Evolutionary conservation across 92 coral and sea anemone genomes (phyloP).

Genomic region (Porites lobata): DNA sequence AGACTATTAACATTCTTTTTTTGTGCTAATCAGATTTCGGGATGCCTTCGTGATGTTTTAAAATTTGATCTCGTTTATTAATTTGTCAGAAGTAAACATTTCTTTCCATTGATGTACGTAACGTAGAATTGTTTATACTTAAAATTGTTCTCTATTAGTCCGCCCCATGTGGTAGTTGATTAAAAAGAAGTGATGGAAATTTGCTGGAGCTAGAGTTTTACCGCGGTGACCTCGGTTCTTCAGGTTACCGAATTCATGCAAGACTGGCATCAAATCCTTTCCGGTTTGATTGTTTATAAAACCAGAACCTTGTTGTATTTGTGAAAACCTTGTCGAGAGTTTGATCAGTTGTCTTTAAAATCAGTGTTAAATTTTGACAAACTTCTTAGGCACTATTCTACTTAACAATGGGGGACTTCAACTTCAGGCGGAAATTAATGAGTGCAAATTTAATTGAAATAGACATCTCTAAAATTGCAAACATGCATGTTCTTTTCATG

Average conservation of each 20-base stretch:
- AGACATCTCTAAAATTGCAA: too few species aligned
- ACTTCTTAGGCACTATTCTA: not conserved
- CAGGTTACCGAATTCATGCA: not conserved
- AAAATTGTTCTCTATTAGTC: constrained; percentile 32
- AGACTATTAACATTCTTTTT: not conserved
- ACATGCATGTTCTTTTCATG: too few species aligned
- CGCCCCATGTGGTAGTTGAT: constrained; percentile 36
- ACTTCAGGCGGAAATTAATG: too few species aligned
- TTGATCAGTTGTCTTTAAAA: too few species aligned
- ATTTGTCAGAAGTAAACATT: constrained; percentile 19
- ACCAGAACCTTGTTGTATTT: too few species aligned
- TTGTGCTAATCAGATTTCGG: constrained; percentile 33
- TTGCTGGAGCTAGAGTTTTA: not conserved
- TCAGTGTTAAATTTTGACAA: too few species aligned
- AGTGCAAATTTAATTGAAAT: too few species aligned
- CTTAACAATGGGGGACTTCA: not conserved
- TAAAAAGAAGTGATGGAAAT: not conserved
- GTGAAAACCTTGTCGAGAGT: too few species aligned
- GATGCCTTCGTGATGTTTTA: not conserved
- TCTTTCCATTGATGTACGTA: constrained; percentile 22
- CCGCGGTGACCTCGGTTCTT: not conserved
- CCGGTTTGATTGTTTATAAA: not conserved
- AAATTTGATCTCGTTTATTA: constrained; percentile 11
- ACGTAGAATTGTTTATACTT: constrained; percentile 27
- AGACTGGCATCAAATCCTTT: not conserved